A percentile compares a stretch with the other conserved stretches of the same genome.
Conservation (phyloP, 2,888 invertebrate genomes). For the Campoletis raptor region DNA sequence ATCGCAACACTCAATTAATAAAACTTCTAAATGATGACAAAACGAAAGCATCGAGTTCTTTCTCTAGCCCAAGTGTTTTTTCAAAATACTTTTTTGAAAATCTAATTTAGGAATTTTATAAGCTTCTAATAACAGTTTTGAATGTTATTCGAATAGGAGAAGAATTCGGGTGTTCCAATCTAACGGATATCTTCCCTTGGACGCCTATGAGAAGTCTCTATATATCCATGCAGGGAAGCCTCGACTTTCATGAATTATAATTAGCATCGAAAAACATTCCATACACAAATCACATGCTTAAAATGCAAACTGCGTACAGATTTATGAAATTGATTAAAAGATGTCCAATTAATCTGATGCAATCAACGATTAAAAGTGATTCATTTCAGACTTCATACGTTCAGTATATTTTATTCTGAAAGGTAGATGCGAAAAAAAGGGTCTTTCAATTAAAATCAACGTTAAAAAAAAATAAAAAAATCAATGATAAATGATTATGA, state of each 20-base stretch:
- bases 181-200: not conserved
- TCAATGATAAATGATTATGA: not conserved
- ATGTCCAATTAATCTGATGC: not conserved
- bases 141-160: no score
- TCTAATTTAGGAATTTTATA: not conserved
- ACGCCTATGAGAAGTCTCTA: not conserved
- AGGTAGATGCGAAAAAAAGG: not conserved
- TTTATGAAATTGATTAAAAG: not conserved
- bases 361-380: not conserved
- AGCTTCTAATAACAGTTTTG: not conserved
- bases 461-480: not conserved
- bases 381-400: not conserved
- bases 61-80: not conserved
- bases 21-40: not conserved
- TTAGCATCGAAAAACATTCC: not conserved
- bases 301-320: not conserved
- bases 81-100: not conserved
- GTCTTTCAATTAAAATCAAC: not conserved
- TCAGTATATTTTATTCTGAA: not conserved
- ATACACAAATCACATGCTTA: not conserved
- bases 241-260: not conserved
- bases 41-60: not conserved
- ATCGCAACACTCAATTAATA: not conserved
- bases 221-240: not conserved
- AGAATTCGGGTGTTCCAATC: not conserved